phyloP scores from a whole-genome alignment of 2,797 vertebrate species.

The Danio aesculapii region DNA sequence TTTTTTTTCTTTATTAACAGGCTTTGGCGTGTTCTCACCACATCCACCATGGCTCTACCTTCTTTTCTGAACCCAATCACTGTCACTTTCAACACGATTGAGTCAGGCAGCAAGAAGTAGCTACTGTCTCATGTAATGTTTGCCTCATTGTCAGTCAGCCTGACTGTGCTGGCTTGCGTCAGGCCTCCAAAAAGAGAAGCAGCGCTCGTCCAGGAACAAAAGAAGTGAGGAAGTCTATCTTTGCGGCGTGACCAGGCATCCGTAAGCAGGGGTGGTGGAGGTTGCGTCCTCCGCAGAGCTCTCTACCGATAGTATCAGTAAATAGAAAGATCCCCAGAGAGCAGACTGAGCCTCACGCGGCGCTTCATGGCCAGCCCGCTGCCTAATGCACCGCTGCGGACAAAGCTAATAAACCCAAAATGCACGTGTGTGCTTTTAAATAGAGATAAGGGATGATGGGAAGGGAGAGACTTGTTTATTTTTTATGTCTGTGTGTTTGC shows the following conservation, averaged over 20 bases:
- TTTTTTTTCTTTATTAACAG: conserved; percentile 27
- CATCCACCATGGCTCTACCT: background rate
- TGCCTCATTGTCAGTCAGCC: conserved; percentile 45
- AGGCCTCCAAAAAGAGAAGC: conserved; percentile 40
- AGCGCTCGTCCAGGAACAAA: conserved; percentile 48
- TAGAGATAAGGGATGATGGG: conserved; percentile 34
- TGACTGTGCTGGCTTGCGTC: conserved; percentile 14
- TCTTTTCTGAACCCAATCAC: background rate
- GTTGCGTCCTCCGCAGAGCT: conserved; percentile 56
- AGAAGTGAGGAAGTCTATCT: conserved; percentile 53
- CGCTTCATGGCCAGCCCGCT: conserved; percentile 45
- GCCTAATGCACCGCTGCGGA: conserved; percentile 32
- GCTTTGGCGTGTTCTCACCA: background rate
- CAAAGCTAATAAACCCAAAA: conserved; percentile 58
- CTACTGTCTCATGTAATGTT: conserved; percentile 45
- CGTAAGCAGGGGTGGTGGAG: conserved; percentile 61
- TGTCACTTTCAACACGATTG: conserved; percentile 16
- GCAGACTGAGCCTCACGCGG: conserved; percentile 48
- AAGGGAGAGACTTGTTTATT: background rate
- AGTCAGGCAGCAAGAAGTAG: conserved; percentile 21
- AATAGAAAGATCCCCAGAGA: conserved; percentile 62
- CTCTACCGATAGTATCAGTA: conserved; percentile 62
- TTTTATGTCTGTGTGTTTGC: background rate
- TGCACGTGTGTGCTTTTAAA: conserved; percentile 58
- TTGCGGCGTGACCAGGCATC: conserved; percentile 60